Evolutionary conservation across 2,797 vertebrate species (phyloP).

Genomic region (Propithecus perrieri): DNA sequence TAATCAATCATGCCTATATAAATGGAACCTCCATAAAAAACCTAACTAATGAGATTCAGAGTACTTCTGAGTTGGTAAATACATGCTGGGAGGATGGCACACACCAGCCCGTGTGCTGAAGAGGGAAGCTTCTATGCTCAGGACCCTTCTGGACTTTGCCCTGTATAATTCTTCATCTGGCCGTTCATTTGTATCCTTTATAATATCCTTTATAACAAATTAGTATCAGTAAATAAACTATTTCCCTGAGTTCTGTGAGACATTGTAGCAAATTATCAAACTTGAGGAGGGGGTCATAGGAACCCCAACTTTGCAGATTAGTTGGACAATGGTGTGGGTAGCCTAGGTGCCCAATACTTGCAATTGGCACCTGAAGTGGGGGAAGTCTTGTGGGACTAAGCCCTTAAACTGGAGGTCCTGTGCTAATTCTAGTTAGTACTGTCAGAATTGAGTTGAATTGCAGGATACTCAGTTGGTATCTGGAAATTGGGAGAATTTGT

Average conservation of each 20-base stretch:
- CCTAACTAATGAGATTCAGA: not conserved
- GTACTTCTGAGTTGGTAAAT: not conserved
- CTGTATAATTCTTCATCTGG: not conserved
- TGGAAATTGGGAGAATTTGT: not conserved
- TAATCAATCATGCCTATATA: not conserved
- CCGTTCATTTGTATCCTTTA: not conserved
- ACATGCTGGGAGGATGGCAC: not conserved
- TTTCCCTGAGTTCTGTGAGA: not conserved
- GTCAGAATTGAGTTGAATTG: not conserved
- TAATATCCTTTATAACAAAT: not conserved
- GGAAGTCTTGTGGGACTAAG: not conserved
- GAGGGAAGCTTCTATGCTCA: not conserved
- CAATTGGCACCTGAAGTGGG: not conserved
- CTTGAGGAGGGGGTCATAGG: not conserved
- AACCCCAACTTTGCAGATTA: not conserved
- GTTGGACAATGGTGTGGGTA: not conserved
- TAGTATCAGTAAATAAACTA: not conserved
- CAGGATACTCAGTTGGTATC: not conserved
- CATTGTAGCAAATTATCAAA: not conserved
- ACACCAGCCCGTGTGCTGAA: no score
- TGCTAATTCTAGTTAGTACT: not conserved
- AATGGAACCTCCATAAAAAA: not conserved
- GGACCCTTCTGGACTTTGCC: not conserved
- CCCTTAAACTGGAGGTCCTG: not conserved
- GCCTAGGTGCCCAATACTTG: not conserved